Percentiles rank a stretch among this genome's conserved stretches.
Conservation (phyloP, 2,888 invertebrate genomes). For the Phortica magna region DNA sequence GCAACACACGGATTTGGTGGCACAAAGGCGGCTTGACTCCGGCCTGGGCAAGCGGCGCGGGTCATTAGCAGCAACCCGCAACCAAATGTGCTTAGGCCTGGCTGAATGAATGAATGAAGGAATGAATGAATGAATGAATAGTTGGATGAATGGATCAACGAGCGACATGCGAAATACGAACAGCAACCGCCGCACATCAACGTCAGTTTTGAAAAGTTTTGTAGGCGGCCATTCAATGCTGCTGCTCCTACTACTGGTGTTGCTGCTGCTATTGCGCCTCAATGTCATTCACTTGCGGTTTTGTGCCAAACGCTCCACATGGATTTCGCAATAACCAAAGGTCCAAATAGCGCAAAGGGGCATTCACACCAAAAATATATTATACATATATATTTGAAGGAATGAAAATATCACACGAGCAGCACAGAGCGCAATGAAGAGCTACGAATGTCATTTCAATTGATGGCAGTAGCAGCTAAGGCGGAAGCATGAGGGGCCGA, state of each 20-base stretch:
- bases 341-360: background rate
- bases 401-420: constrained; percentile 31
- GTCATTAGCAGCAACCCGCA: constrained; percentile 67
- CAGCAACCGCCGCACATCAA: background rate
- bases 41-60: constrained; percentile 39
- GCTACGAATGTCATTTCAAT: constrained; percentile 11
- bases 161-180: background rate
- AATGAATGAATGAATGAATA: constrained; percentile 44
- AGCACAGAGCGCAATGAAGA: background rate
- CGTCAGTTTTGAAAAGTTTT: constrained; percentile 13
- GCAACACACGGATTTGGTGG: background rate
- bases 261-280: constrained; percentile 28
- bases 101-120: constrained; percentile 44
- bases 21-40: background rate
- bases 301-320: constrained; percentile 29
- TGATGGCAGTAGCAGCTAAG: background rate
- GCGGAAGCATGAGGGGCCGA: background rate
- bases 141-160: background rate
- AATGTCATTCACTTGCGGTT: constrained; percentile 67
- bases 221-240: constrained; percentile 33
- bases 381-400: constrained; percentile 56
- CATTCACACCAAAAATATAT: constrained; percentile 45
- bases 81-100: constrained; percentile 36
- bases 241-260: constrained; percentile 24
- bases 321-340: background rate